Evolutionary conservation across 2,888 invertebrate genomes (phyloP).

Genomic region (Melinaea menophilus): DNA sequence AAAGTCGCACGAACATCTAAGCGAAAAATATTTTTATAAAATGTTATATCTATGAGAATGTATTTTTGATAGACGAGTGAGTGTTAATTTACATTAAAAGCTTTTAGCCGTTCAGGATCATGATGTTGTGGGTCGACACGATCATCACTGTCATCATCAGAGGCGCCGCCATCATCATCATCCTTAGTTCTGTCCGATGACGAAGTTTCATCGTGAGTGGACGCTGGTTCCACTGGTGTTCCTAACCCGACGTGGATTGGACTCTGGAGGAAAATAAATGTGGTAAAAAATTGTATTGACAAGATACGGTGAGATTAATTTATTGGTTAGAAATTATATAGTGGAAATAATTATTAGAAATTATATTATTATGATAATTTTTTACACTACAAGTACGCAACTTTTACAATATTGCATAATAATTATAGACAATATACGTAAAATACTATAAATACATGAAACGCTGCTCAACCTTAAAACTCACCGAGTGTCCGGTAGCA

Average conservation of each 20-base stretch:
- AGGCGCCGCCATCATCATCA: conserved; percentile 79
- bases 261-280: conserved; percentile 66
- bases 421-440: too few species aligned
- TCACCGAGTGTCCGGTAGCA: conserved; percentile 83
- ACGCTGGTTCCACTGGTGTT: conserved; percentile 72
- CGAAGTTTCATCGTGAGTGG: conserved; percentile 91
- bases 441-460: conserved; percentile 43
- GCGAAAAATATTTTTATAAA: background rate
- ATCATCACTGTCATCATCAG: conserved; percentile 94
- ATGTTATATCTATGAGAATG: background rate
- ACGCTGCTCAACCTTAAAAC: conserved; percentile 77
- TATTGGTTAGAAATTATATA: conserved; percentile 6
- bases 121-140: conserved; percentile 91
- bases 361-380: background rate
- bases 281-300: background rate
- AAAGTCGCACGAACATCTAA: conserved; percentile 98
- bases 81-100: conserved; percentile 89
- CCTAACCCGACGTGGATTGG: conserved; percentile 80
- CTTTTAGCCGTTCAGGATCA: conserved; percentile 96
- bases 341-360: background rate
- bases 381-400: too few species aligned
- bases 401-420: too few species aligned
- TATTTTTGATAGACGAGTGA: background rate
- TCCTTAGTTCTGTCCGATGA: conserved; percentile 93
- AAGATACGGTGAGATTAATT: background rate